Base-by-base conservation (phyloP, 53 echinoderm and acorn worm genomes). In the Hippasteria phrygiana region DNA sequence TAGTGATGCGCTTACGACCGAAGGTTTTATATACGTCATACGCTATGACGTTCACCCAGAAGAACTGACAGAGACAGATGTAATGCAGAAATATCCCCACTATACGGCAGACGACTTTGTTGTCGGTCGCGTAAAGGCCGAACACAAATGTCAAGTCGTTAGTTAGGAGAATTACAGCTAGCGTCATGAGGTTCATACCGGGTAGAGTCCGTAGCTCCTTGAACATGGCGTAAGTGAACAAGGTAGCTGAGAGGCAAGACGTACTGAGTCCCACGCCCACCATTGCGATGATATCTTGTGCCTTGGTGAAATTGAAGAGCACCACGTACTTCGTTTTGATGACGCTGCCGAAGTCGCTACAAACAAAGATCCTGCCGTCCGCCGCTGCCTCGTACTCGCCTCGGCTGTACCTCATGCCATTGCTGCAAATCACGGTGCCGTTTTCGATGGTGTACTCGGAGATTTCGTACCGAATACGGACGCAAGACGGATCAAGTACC, bases 1-100 rank as follows among this genome's bases (percentile, higher is more conserved):
- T 47, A 26, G 77, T 55, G 26, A 69, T 51, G 14, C 74, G 73
- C 43, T 90, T 93, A 35, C 90, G 86, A 3, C 94, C 99, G 67
- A 99, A 99, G 41, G 99, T 96, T 47, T 94, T 94, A 75, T 89
- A 99, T 3, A 96, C 91, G 71, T 99, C 96, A 16, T 91, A 90
- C 0, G 96, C 90, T 56, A 96, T 91, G 42, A 93, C 93, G 39
- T 96, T 99, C 45, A 90, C 96, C 99, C 99, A 99, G 32, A 89
- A 94, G 33, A 93, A 62, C 20, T 93, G 87, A 4, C 94, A 83
- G 35, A 99, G 90, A 64, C 93, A 94, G 59, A 94, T 90, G 64
- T 84, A 93, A 87, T 99, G 99, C 3, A 93, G 64, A 5, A 94
- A 66, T 10, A 99, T 87, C 3, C 93, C 96, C 1, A 93, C 80